Base-by-base conservation (phyloP, 2,797 vertebrate species). In the Hypotaenidia okinawae region DNA sequence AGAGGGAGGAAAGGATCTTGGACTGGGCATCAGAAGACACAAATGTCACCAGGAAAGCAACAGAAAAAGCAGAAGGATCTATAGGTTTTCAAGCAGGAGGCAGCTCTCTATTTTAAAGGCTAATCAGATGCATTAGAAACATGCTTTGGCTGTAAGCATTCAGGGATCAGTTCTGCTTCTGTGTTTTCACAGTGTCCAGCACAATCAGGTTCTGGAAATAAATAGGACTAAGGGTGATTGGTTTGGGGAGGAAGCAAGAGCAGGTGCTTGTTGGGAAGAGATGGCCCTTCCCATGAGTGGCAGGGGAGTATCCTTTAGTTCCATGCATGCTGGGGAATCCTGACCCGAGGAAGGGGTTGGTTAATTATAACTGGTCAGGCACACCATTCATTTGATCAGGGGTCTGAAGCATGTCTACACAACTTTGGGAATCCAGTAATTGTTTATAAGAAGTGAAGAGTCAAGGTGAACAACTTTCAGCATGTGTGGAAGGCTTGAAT, bases 381-480 rank as follows among this genome's bases (percentile, higher is more conserved):
- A 10, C 7, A 11, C 11, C 41, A 74, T 30, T 12, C 39, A 14
- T 70, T 84, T 85, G 43, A 51, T 84, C 67, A 70, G 33, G 59
- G 61, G 80, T 41, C 51, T 84, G 72, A 86, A 89, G 51, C 28
- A 51, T 23, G 16, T 72, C 33, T 58, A 82, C n/a, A 35, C 45
- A 70, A 52, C 54, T 83, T 59, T 13, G 43, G 39, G 47, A 75
- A 93, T 43, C 37, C 61, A 33, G 37, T 84, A 85, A 95, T 30
- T 79, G 57, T 72, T 82, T 82, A 12, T 63, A 75, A 92, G 49
- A 82, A 90, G 49, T 3, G 37, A 77, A 74, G 66, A 78, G 58
- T 89, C 84, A 94, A 95, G 76, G 84, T 81, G 81, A 96, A 85
- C 45, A 83, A 70, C 73, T 80, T 93, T 51, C n/a, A 72, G 23